Conservation (phyloP, 2,797 vertebrate species). For the Oreochromis grahami region DNA sequence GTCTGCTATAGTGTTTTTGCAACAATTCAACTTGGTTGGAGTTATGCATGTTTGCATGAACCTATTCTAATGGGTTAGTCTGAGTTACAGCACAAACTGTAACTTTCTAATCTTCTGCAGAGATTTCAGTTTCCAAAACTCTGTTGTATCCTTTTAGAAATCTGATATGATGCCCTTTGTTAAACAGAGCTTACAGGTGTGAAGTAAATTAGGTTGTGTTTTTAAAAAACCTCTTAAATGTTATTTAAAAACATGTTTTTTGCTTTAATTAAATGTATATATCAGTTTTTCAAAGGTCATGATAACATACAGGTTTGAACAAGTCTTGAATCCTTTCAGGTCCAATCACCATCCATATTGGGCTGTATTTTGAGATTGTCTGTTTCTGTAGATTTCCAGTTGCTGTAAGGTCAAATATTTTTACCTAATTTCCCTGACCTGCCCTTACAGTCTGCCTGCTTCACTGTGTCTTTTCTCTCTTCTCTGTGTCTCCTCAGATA, state of each 20-base stretch:
- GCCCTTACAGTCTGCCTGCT: background rate
- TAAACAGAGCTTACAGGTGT: background rate
- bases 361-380: background rate
- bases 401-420: background rate
- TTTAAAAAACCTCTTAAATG: background rate
- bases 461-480: background rate
- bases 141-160: background rate
- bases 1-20: background rate
- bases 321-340: background rate
- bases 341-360: background rate
- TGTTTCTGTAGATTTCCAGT: background rate
- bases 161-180: background rate
- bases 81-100: background rate
- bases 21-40: background rate
- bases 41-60: background rate
- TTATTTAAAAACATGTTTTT: background rate
- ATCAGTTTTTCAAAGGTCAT: background rate
- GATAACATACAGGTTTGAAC: background rate
- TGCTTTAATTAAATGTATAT: background rate
- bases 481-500: slow-evolving; percentile 75
- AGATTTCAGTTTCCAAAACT: background rate
- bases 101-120: background rate
- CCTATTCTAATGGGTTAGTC: background rate
- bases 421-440: fast-evolving
- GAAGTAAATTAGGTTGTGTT: background rate